Conservation (phyloP, 2,113 vertebrate species). For the Pseudorectes ferrugineus region DNA sequence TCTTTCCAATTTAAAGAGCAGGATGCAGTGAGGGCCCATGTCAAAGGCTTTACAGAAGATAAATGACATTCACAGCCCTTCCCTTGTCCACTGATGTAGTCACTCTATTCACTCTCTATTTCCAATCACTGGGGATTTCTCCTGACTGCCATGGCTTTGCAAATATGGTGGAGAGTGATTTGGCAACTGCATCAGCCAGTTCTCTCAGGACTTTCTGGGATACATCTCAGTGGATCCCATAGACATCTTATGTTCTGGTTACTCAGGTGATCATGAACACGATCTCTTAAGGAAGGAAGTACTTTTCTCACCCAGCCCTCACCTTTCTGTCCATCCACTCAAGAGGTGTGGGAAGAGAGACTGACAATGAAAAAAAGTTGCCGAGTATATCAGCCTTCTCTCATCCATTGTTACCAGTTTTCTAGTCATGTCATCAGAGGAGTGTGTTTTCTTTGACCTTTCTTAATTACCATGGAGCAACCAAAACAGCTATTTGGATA, state of each 20-base stretch:
- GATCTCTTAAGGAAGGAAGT: not conserved
- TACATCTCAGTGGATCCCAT: not conserved
- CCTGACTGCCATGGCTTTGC: not conserved
- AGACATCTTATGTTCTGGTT: not conserved
- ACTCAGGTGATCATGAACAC: not conserved
- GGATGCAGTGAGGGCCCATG: not conserved
- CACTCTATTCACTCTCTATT: not conserved
- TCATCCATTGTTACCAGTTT: not conserved
- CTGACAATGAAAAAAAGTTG: not conserved
- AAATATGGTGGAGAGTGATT: not conserved
- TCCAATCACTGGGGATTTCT: not conserved
- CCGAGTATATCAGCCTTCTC: not conserved
- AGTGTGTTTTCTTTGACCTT: not conserved
- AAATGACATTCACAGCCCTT: not conserved
- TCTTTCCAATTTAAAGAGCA: not conserved
- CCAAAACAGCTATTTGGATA: not conserved
- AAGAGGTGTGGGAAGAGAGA: not conserved
- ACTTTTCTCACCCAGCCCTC: not conserved
- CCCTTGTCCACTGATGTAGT: not conserved
- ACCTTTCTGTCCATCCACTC: not conserved
- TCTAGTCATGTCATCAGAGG: accelerated
- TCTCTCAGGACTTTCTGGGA: not conserved
- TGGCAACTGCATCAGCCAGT: not conserved
- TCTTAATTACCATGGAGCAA: not conserved
- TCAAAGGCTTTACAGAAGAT: not conserved